These are phyloP conservation scores for Holothuria leucospilota DNA, from an alignment of 53 echinoderm and acorn worm species.

Conservation along the genomic window DNA sequence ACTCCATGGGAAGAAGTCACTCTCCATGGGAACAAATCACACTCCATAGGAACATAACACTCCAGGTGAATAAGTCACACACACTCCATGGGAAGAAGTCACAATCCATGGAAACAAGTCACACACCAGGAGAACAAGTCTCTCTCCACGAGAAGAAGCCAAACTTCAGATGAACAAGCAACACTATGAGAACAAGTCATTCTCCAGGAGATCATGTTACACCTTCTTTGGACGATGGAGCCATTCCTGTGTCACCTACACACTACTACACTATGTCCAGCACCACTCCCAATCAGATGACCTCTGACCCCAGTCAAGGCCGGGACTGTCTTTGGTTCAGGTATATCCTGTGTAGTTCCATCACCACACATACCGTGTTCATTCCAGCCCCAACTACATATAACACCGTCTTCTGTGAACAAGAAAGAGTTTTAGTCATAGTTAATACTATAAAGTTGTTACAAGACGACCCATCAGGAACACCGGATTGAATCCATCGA, in stretches of 20 bases:
- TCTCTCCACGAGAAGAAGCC: no score
- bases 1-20: no score
- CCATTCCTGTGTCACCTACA: slow-evolving; percentile 36
- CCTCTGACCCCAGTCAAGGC: slow-evolving; percentile 53
- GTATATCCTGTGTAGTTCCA: slow-evolving; percentile 76
- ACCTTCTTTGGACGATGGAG: not conserved
- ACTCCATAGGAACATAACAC: no score
- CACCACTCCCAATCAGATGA: slow-evolving; percentile 78
- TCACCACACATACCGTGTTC: slow-evolving; percentile 99
- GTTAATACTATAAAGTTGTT: not conserved
- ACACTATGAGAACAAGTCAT: not conserved
- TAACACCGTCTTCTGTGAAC: slow-evolving; percentile 38
- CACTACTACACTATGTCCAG: slow-evolving; percentile 86
- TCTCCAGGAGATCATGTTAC: not conserved
- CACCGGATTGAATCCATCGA: no score
- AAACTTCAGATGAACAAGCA: no score
- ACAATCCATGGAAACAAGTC: no score
- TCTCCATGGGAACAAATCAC: no score
- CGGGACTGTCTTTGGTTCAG: slow-evolving; percentile 70
- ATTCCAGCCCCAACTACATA: slow-evolving; percentile 95
- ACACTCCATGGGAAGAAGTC: no score
- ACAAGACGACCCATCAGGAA: no score
- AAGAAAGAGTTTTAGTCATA: not conserved
- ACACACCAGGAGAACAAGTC: no score
- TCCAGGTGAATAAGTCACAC: no score